Evolutionary conservation across 64 coral and sea anemone genomes (phyloP).

Genomic region (Platygyra sinensis): DNA sequence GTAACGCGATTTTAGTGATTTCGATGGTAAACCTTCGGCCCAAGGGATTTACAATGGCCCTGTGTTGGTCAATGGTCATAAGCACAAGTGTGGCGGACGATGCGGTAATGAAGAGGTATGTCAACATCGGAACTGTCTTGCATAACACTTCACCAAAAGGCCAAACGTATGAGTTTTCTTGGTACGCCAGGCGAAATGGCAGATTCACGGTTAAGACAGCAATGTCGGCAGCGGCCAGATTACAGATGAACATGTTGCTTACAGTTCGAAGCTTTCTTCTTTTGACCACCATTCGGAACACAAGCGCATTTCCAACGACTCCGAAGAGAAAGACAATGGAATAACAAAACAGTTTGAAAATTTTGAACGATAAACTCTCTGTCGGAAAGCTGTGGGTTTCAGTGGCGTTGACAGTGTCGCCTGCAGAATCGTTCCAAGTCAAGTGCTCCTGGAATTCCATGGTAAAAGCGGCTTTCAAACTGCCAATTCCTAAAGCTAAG

Average conservation of each 20-base stretch:
- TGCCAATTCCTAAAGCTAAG: not conserved
- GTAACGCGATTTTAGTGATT: constrained; percentile 60
- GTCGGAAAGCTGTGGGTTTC: not conserved
- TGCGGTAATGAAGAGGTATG: constrained; percentile 80
- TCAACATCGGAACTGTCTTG: constrained; percentile 84
- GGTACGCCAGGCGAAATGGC: constrained; percentile 87
- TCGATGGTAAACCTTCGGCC: constrained; percentile 56
- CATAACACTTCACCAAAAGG: constrained; percentile 86
- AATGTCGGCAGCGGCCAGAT: constrained; percentile 87
- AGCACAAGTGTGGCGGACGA: constrained; percentile 75
- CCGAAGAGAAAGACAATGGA: constrained; percentile 75
- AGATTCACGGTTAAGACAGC: constrained; percentile 80
- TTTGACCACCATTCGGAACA: constrained; percentile 79
- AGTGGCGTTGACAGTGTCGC: not conserved
- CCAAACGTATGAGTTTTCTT: constrained; percentile 90
- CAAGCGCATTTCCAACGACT: constrained; percentile 71
- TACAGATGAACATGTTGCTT: constrained; percentile 84
- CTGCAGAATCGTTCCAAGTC: not conserved
- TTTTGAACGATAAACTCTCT: constrained; percentile 79
- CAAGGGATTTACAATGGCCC: constrained; percentile 56
- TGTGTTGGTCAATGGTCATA: constrained; percentile 69
- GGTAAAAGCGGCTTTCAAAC: not conserved
- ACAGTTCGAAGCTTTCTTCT: constrained; percentile 80
- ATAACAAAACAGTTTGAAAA: constrained; percentile 76
- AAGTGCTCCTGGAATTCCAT: not conserved